Evolutionary conservation across 2,797 vertebrate genomes (phyloP).

Genomic region (Paedocypris micromegethes): DNA sequence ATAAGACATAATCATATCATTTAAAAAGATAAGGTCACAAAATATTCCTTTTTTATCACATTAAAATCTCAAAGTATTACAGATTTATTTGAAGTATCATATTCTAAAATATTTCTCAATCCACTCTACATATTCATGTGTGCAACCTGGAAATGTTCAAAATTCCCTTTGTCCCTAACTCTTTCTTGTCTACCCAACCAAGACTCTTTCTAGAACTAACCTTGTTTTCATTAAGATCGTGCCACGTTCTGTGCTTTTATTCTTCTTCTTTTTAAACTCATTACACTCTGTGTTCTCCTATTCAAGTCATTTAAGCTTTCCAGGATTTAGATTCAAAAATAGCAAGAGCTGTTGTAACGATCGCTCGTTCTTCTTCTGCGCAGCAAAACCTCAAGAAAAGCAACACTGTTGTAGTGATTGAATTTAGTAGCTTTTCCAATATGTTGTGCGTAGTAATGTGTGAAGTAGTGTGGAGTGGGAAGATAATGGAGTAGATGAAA

Average conservation of each 20-base stretch:
- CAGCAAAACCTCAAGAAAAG: neutral
- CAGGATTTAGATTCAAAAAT: neutral
- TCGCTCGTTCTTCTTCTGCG: neutral
- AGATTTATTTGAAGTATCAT: slow-evolving; percentile 1
- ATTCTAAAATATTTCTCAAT: slow-evolving; percentile 32
- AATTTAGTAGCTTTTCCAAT: neutral
- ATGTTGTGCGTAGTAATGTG: neutral
- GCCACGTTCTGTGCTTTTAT: neutral
- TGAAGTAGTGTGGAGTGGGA: neutral
- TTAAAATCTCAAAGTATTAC: too few relatives aligned
- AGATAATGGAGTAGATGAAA: slow-evolving; percentile 4
- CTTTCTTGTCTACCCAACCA: neutral
- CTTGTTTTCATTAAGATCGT: neutral
- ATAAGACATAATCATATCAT: too few relatives aligned
- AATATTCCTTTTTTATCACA: too few relatives aligned
- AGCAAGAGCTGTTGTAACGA: neutral
- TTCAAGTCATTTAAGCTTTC: neutral
- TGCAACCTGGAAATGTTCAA: slow-evolving; percentile 12
- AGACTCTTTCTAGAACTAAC: neutral
- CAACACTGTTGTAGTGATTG: neutral
- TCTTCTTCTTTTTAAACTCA: neutral
- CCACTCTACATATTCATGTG: slow-evolving; percentile 13
- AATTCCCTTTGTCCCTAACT: slow-evolving; percentile 9
- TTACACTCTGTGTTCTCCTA: neutral
- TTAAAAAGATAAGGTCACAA: too few relatives aligned